Evolutionary conservation across 2,797 vertebrate genomes (phyloP), one percentile per base, ranked within the genome.

Genomic region (Labroides dimidiatus): DNA sequence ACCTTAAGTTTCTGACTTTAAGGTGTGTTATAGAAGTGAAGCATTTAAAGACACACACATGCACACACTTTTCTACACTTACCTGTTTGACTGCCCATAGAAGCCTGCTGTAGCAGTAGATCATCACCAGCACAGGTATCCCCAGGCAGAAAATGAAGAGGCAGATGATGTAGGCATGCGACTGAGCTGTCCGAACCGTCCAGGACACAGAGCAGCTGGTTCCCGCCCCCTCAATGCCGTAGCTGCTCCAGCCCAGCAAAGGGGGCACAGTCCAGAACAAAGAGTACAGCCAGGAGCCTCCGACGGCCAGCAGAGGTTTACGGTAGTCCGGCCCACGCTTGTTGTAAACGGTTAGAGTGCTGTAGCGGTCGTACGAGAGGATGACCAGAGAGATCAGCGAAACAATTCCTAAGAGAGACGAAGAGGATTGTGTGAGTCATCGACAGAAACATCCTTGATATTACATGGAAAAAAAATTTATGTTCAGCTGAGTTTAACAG

Each of bases 301-400:
- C 90, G 0, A 97, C 94, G 0, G 95, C 96, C 73, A 97, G 69
- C 72, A 96, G 66, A 0, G 95, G 94, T 74, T 94, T 96, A 24
- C 76, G 89, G 73, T 93, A 96, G 81, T 91, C 88, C 5, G 92
- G 61, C 0, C 89, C 92, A 1, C 47, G 90, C 72, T 95, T 95
- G 86, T 92, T 94, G 89, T 94, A 95, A 15, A 95, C 91, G 3
- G 94, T 96, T 80, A 97, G 89, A 4, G 95, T 96, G 85, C 93
- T 96, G 88, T 96, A 97, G 69, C 95, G 96, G 81, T 97, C 96
- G 0, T 96, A 97, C 33, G 96, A 96, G 45, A 97, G 92, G 86
- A 96, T 89, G 45, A 96, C 93, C 91, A 97, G 86, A 2, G 95
- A 96, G 82, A 96, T 94, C 72, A 97, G 85, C 4, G 96, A 97